These are phyloP conservation scores for Pissodes strobi DNA, from an alignment of 1,140 invertebrate species.

Conservation along the genomic window DNA sequence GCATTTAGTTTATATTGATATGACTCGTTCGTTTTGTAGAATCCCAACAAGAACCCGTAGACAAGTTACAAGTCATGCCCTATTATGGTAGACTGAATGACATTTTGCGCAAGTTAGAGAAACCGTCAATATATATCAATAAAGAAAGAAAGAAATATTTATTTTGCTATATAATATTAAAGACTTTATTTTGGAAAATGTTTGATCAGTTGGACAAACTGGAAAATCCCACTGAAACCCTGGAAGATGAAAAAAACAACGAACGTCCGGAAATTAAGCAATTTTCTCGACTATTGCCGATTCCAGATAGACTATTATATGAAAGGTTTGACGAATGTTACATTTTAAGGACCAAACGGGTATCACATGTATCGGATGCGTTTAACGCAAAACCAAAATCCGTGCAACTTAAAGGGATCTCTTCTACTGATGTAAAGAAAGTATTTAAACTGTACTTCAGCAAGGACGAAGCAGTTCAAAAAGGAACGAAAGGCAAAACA, in stretches of 20 bases:
- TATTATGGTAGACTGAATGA: slow-evolving; percentile 25
- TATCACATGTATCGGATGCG: background rate
- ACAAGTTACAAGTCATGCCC: too few relatives aligned
- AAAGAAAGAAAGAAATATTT: slow-evolving; percentile 35
- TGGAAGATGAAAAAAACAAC: background rate
- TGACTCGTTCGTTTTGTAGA: too few relatives aligned
- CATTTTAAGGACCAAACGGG: slow-evolving; percentile 29
- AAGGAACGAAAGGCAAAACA: too few relatives aligned
- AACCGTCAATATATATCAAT: slow-evolving; percentile 31
- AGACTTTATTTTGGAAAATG: slow-evolving; percentile 28
- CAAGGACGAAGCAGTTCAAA: slow-evolving; percentile 1
- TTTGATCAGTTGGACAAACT: slow-evolving; percentile 15
- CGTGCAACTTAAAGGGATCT: background rate
- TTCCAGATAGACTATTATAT: slow-evolving; percentile 31
- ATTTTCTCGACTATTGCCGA: background rate
- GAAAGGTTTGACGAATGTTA: slow-evolving; percentile 40
- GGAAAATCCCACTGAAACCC: background rate
- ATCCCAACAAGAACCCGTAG: too few relatives aligned
- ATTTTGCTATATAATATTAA: slow-evolving; percentile 28
- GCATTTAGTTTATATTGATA: too few relatives aligned
- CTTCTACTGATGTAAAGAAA: background rate
- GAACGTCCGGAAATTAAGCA: background rate
- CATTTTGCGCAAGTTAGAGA: slow-evolving; percentile 32
- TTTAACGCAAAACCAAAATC: slow-evolving; percentile 12
- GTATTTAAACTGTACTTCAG: slow-evolving; percentile 13